These are phyloP conservation scores for Eremobia ochroleuca DNA, from an alignment of 2,888 invertebrate genomes.

Conservation along the genomic window DNA sequence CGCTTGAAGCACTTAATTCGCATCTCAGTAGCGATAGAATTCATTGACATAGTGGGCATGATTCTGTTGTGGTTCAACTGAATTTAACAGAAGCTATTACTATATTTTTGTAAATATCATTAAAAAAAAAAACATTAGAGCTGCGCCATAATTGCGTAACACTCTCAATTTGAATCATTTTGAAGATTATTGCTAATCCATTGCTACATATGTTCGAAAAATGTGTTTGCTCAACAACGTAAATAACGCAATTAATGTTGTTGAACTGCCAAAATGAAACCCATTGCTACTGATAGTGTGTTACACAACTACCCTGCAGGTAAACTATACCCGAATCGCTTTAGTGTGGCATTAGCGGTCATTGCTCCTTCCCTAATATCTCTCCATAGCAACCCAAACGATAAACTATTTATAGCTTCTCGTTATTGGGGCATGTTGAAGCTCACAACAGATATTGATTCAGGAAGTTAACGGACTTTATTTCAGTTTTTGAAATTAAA, in stretches of 20 bases:
- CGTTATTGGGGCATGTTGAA: background rate
- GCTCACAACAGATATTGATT: background rate
- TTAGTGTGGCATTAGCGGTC: background rate
- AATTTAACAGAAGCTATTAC: conserved; percentile 1
- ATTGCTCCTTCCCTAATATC: background rate
- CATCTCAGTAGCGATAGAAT: background rate
- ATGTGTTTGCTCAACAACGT: too few species aligned
- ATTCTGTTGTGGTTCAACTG: background rate
- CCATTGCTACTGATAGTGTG: too few species aligned
- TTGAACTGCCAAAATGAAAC: too few species aligned
- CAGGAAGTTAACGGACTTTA: background rate
- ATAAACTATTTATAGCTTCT: background rate
- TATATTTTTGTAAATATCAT: background rate
- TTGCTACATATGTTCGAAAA: too few species aligned
- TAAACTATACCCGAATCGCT: background rate
- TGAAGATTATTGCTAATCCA: too few species aligned
- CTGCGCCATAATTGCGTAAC: too few species aligned
- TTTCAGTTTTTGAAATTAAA: background rate
- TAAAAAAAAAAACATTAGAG: background rate
- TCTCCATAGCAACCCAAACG: background rate
- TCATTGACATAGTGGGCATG: background rate
- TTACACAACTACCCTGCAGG: too few species aligned
- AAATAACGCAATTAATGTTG: too few species aligned
- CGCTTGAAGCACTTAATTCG: conserved; percentile 17
- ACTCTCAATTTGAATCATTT: too few species aligned